These are phyloP conservation scores for Balanococcus diminutus DNA, from an alignment of 2,888 invertebrate species.

Conservation along the genomic window DNA sequence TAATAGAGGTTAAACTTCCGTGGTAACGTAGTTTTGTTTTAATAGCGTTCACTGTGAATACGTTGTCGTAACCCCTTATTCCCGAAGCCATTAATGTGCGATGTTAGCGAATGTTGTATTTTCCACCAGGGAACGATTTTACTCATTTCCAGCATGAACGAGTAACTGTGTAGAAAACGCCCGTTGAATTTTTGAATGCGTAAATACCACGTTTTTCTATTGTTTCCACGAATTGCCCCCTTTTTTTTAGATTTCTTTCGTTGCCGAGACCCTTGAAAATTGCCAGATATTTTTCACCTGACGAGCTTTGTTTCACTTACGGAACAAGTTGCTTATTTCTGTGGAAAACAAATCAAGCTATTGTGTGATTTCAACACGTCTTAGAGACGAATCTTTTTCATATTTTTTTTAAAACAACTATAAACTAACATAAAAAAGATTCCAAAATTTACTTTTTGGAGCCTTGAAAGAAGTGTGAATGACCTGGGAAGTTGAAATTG, in stretches of 20 bases:
- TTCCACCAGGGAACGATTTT: conserved; percentile 36
- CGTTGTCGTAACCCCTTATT: conserved; percentile 33
- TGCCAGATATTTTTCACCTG: not conserved
- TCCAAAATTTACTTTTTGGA: too few relatives aligned
- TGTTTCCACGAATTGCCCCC: conserved; percentile 14
- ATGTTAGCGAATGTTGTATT: conserved; percentile 39
- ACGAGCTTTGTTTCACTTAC: not conserved
- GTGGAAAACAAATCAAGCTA: not conserved
- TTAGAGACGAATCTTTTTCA: too few relatives aligned
- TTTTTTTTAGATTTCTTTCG: not conserved
- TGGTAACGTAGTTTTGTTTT: conserved; percentile 43
- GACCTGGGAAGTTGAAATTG: too few relatives aligned
- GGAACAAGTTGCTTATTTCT: too few relatives aligned
- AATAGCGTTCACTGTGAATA: conserved; percentile 37
- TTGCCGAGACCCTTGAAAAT: not conserved
- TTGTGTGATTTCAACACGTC: not conserved
- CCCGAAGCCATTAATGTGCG: conserved; percentile 42
- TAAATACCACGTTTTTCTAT: conserved; percentile 21
- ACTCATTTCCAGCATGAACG: conserved; percentile 22
- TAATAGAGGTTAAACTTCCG: conserved; percentile 43
- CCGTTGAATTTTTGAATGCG: conserved; percentile 41
- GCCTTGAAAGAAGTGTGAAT: too few relatives aligned
- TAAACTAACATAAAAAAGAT: too few relatives aligned
- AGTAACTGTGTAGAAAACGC: conserved; percentile 21
- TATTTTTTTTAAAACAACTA: too few relatives aligned